Base-by-base conservation (phyloP, 2,797 vertebrate species). In the Megalops cyprinoides region DNA sequence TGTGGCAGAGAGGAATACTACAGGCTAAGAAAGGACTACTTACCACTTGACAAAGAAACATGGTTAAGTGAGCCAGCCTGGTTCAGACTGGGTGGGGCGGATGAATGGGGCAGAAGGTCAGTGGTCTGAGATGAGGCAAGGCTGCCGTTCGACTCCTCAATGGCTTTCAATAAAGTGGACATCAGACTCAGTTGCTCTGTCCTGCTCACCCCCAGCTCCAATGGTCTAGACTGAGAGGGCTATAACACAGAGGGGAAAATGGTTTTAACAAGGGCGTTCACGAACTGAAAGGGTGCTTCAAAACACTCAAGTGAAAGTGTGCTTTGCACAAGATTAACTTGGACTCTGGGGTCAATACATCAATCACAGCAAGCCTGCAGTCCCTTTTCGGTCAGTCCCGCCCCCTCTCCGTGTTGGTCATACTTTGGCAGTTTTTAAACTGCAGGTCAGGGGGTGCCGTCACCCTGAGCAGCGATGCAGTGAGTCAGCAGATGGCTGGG, bases 161-260 rank as follows among this genome's bases (percentile, higher is more conserved):
- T 88, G 1, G 86, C 90, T 85, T 86, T 91, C 73, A 92, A 82
- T 62, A 92, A 85, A 46, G 88, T 85, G 0, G 89, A 89, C 5
- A 93, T 92, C 28, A 94, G 82, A 49, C 60, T 53, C 48, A 88
- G 82, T 5, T 91, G 90, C 10, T 86, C 84, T 28, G 86, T 83
- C 25, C 69, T 3, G 12, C 82, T 34, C 48, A 76, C 79, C 56
- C 25, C 8, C 0, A 1, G 12, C 2, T 0, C 65, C 0, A 82
- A 76, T 0, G 49, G 53, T 51, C 25, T 37, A 4, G 65, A 23
- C n/a, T 65, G 65, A 34, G 31, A 20, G 12, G 5, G 55, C 79
- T 81, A 65, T 15, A 77, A n/a, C 20, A 37, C 4, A 77, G 39
- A 48, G 76, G 76, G 6, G 9, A 28, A 39, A 15, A 25, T 6